Conservation (phyloP, 2,797 vertebrate species). For the Alcedo quadribrachys region DNA sequence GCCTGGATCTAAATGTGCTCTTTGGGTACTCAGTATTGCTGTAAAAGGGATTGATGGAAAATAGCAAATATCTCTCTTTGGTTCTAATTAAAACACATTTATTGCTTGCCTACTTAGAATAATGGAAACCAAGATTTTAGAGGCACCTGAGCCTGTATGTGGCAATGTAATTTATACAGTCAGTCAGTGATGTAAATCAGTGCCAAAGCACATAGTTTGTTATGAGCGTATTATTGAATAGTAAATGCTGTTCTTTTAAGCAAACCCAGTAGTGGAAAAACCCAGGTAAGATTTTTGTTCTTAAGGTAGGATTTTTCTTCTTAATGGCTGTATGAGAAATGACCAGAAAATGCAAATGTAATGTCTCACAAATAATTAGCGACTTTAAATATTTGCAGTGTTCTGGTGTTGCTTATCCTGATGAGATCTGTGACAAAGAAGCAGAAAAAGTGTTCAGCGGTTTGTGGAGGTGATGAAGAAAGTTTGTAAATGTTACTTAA, state of each 20-base stretch:
- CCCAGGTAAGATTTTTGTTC: background rate
- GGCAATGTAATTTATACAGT: background rate
- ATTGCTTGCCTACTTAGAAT: background rate
- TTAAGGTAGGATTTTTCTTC: background rate
- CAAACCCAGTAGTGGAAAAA: background rate
- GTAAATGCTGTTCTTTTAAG: background rate
- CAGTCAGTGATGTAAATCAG: background rate
- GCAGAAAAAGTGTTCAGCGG: slow-evolving; percentile 79
- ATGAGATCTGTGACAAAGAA: slow-evolving; percentile 74
- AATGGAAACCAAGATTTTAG: background rate
- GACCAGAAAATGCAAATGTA: background rate
- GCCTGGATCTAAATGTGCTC: background rate
- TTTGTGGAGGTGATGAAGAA: slow-evolving; percentile 71
- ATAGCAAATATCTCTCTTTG: background rate
- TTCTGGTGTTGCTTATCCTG: slow-evolving; percentile 80
- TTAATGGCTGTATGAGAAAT: background rate
- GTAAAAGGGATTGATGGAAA: background rate
- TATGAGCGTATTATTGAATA: background rate
- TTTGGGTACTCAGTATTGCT: fast-evolving
- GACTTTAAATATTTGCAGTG: slow-evolving; percentile 59
- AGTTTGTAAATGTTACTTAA: slow-evolving; percentile 77
- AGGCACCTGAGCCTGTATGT: background rate
- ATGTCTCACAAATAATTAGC: background rate
- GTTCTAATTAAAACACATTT: background rate
- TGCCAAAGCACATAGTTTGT: background rate